Percentiles rank a stretch among this genome's conserved stretches.
These are phyloP conservation scores for Passerina amoena DNA, from an alignment of 2,113 vertebrate genomes.

Conservation along the genomic window DNA sequence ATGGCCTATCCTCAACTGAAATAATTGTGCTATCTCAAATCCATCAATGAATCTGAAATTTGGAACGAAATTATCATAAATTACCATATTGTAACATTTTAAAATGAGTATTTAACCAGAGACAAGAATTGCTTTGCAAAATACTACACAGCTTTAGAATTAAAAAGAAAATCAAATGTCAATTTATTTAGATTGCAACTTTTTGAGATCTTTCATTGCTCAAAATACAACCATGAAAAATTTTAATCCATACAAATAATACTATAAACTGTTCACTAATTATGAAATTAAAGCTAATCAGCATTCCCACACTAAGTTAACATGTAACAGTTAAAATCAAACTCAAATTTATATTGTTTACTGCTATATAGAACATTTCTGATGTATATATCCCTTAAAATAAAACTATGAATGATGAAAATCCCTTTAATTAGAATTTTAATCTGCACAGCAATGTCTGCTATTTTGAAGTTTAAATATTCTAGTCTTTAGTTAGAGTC, in stretches of 20 bases:
- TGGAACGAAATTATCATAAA: constrained; percentile 28
- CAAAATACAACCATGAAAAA: not conserved
- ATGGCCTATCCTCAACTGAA: constrained; percentile 20
- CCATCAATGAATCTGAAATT: constrained; percentile 40
- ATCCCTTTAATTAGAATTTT: not conserved
- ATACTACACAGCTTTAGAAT: not conserved
- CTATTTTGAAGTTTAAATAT: not conserved
- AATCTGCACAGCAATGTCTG: not conserved
- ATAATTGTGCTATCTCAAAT: constrained; percentile 29
- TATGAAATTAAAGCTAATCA: not conserved
- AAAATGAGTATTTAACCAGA: not conserved
- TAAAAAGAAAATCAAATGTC: not conserved
- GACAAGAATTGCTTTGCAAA: constrained; percentile 15
- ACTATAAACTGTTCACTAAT: not conserved
- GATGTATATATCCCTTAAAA: not conserved
- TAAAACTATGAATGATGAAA: not conserved
- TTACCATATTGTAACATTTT: constrained; percentile 28
- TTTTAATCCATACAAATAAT: not conserved
- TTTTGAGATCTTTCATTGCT: not conserved
- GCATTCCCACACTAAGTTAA: not conserved
- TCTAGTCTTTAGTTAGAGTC: not conserved
- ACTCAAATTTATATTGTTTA: not conserved
- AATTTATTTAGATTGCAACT: not conserved
- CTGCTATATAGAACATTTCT: not conserved
- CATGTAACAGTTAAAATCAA: not conserved